These are phyloP conservation scores for Parasteatoda lunata DNA, from an alignment of 2,888 invertebrate species.

Conservation along the genomic window DNA sequence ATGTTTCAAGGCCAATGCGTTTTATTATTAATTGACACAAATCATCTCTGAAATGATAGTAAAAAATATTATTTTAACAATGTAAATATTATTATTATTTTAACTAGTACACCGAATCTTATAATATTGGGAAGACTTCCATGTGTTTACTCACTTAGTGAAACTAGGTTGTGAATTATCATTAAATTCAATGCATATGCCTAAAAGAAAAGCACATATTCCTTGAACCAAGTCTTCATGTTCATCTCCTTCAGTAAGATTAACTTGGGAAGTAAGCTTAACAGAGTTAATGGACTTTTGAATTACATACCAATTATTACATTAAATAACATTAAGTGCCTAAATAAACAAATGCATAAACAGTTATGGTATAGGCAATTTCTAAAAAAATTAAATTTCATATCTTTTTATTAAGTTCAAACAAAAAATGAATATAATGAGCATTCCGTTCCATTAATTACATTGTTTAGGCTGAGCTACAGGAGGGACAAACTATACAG, in stretches of 20 bases:
- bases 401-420: no score
- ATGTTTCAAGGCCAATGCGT: constrained; percentile 91
- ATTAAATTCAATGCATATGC: constrained; percentile 91
- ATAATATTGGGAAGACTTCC: no score
- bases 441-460: no score
- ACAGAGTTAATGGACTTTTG: background rate
- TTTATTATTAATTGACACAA: constrained; percentile 89
- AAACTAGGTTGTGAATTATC: constrained; percentile 83
- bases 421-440: no score
- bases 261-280: constrained; percentile 75
- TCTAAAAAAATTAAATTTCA: no score
- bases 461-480: no score
- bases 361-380: no score
- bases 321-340: no score
- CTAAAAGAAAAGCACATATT: constrained; percentile 92
- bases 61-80: background rate
- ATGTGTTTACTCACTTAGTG: constrained; percentile 39
- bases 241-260: constrained; percentile 88
- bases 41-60: constrained; percentile 77
- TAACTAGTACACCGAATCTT: no score
- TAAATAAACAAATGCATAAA: no score
- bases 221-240: constrained; percentile 91
- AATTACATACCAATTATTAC: background rate
- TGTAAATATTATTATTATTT: no score
- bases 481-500: no score